Percentiles rank a stretch among this genome's conserved stretches.
phyloP scores from a whole-genome alignment of 2,888 invertebrate genomes.

The Limnephilus rhombicus region DNA sequence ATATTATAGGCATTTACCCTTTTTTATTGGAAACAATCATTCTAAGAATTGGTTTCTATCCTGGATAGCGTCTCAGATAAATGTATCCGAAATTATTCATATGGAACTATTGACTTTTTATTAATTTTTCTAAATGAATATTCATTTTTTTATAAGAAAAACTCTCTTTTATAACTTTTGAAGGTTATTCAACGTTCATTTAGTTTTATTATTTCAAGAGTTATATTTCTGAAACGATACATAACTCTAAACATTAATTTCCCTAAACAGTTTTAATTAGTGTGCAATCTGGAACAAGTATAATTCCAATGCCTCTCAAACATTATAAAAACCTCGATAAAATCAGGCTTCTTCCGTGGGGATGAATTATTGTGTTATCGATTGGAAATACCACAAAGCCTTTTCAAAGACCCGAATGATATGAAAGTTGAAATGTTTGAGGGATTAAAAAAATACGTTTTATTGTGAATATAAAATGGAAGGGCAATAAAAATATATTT shows the following conservation, averaged over 20 bases:
- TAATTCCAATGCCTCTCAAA: background rate
- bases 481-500: constrained; percentile 47
- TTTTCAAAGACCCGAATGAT: constrained; percentile 41
- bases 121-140: no score
- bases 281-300: constrained; percentile 2
- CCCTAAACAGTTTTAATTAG: background rate
- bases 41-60: no score
- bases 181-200: no score
- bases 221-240: background rate
- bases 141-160: no score
- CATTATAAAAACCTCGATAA: constrained; percentile 24
- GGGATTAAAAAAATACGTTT: constrained; percentile 40
- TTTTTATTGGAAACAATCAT: no score
- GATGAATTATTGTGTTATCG: constrained; percentile 42
- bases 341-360: constrained; percentile 15
- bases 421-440: constrained; percentile 42
- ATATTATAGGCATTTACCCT: no score
- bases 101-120: no score
- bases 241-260: background rate
- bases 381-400: constrained; percentile 45
- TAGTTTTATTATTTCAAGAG: no score
- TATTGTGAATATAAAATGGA: constrained; percentile 43
- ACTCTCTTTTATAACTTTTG: no score
- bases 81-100: no score
- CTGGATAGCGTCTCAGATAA: no score